phyloP scores from a whole-genome alignment of 2,888 invertebrate species.

The Rotaria sp. region DNA sequence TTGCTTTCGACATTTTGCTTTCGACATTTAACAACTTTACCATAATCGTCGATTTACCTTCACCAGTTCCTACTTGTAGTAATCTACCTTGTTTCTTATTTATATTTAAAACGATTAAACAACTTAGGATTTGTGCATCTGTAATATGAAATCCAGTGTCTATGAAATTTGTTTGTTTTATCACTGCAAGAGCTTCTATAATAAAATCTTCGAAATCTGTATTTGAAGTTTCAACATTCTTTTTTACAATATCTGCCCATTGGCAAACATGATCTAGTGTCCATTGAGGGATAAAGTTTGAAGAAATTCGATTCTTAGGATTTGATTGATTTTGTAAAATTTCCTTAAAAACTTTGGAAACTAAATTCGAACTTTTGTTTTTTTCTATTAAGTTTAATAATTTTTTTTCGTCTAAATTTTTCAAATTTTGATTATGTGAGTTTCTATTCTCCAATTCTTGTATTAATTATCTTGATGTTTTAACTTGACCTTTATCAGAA shows the following conservation, averaged over 20 bases:
- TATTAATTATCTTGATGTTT: background rate
- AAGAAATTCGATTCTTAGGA: no score
- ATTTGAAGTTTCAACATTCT: background rate
- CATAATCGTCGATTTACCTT: conserved; percentile 45
- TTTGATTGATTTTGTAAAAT: no score
- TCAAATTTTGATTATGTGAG: background rate
- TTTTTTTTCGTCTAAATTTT: no score
- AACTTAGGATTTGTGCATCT: conserved; percentile 23
- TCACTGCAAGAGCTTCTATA: background rate
- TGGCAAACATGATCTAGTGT: background rate
- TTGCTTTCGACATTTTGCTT: no score
- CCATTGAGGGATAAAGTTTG: background rate
- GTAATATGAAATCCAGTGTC: background rate
- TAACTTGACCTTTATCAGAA: background rate
- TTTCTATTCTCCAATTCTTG: background rate
- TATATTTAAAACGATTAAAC: background rate
- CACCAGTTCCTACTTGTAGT: conserved; percentile 52
- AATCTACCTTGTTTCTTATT: conserved; percentile 43
- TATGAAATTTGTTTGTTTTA: conserved; percentile 20
- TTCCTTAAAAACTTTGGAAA: no score
- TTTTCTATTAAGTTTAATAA: no score
- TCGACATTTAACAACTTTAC: no score
- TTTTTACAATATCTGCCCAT: background rate
- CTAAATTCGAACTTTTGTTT: no score
- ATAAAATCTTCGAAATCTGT: background rate